Conservation (phyloP, 1,140 invertebrate species). For the Papilio dardanus region DNA sequence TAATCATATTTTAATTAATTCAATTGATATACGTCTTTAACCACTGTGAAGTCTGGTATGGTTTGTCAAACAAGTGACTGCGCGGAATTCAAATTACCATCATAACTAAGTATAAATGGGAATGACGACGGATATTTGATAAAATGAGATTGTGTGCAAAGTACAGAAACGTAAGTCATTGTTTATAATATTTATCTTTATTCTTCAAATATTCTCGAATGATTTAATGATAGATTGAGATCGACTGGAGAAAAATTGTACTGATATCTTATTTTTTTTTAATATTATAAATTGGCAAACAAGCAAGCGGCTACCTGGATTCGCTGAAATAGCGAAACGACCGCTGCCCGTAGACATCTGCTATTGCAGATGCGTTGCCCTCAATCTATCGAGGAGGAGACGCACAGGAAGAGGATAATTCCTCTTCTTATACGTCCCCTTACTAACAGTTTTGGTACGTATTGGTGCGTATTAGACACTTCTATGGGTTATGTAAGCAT, state of each 20-base stretch:
- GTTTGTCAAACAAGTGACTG: conserved; percentile 15
- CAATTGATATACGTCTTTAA: not conserved
- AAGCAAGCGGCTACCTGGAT: too few relatives aligned
- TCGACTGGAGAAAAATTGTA: not conserved
- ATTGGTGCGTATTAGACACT: too few relatives aligned
- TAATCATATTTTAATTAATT: not conserved
- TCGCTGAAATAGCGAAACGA: too few relatives aligned
- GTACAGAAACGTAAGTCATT: conserved; percentile 5
- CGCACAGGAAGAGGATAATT: too few relatives aligned
- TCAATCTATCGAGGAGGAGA: too few relatives aligned
- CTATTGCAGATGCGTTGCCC: too few relatives aligned
- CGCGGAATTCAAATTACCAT: conserved; percentile 11
- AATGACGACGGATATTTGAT: conserved; percentile 6
- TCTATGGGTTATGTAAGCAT: too few relatives aligned
- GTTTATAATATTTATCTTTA: conserved; percentile 6
- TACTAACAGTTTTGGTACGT: too few relatives aligned
- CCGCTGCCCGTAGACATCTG: too few relatives aligned
- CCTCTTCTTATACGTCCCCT: too few relatives aligned
- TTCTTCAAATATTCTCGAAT: conserved; percentile 15
- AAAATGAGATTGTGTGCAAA: not conserved
- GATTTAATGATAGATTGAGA: not conserved
- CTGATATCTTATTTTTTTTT: not conserved
- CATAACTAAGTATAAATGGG: not conserved
- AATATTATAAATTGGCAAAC: too few relatives aligned
- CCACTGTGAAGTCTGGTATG: not conserved